phyloP scores from a whole-genome alignment of 35 echinoderm and acorn worm genomes.

The Chiridota heheva region DNA sequence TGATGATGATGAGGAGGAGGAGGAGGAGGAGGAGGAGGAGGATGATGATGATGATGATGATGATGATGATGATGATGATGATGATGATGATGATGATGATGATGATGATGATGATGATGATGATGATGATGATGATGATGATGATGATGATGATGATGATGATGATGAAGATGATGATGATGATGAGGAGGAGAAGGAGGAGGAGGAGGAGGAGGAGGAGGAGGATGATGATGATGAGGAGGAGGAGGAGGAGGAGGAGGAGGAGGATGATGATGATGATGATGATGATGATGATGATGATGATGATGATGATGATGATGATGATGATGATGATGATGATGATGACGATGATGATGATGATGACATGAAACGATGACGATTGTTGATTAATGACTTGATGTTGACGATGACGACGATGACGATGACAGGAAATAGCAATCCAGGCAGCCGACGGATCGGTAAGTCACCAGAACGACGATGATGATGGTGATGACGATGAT shows the following conservation, averaged over 20 bases:
- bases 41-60: conserved; percentile 10
- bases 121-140: conserved; percentile 23
- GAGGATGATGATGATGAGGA: not conserved
- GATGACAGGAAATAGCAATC: conserved; percentile 1
- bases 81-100: conserved; percentile 32
- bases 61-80: conserved; percentile 22
- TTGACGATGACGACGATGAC: conserved; percentile 15
- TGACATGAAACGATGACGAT: conserved; percentile 10
- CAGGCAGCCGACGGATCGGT: too few relatives aligned
- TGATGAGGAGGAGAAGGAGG: not conserved
- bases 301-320: conserved; percentile 13
- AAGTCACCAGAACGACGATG: not conserved
- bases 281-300: not conserved
- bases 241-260: conserved; percentile 2
- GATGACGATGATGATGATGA: conserved; percentile 10
- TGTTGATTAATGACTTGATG: not conserved
- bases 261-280: not conserved
- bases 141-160: conserved; percentile 23
- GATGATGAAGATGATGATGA: conserved; percentile 24
- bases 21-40: not conserved
- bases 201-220: not conserved
- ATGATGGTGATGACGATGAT: conserved; percentile 11
- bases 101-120: conserved; percentile 23
- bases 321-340: conserved; percentile 17
- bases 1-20: conserved; percentile 13